Percentiles rank a stretch among this genome's conserved stretches.
These are phyloP conservation scores for Eubasilissa regina DNA, from an alignment of 1,140 invertebrate genomes.

Conservation along the genomic window DNA sequence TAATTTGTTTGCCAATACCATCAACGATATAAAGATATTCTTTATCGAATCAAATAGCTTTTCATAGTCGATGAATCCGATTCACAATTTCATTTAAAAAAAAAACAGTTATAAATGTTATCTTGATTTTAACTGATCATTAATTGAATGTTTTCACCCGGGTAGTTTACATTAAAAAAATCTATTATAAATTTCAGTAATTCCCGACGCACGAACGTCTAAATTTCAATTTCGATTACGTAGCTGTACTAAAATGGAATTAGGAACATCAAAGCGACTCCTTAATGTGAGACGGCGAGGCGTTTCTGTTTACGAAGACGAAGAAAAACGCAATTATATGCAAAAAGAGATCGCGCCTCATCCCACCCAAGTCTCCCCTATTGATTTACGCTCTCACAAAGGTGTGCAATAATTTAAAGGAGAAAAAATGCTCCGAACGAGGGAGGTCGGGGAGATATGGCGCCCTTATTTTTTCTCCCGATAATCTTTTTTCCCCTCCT, in stretches of 20 bases:
- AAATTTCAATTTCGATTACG: constrained; percentile 52
- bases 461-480: constrained; percentile 67
- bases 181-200: constrained; percentile 37
- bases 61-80: too few relatives aligned
- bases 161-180: constrained; percentile 40
- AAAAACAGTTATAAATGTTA: too few relatives aligned
- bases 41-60: too few relatives aligned
- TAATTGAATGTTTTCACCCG: constrained; percentile 29
- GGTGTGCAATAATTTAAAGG: constrained; percentile 61
- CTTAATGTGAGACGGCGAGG: constrained; percentile 31
- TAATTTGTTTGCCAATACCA: too few relatives aligned
- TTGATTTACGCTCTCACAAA: constrained; percentile 61
- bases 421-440: constrained; percentile 52
- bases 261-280: constrained; percentile 56
- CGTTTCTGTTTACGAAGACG: constrained; percentile 52
- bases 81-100: too few relatives aligned
- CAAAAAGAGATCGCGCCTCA: constrained; percentile 55
- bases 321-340: constrained; percentile 61
- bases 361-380: constrained; percentile 54
- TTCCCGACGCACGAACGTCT: constrained; percentile 32
- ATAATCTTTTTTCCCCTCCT: constrained; percentile 66
- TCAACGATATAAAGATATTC: too few relatives aligned
- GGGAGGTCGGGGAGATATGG: constrained; percentile 46
- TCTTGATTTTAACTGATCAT: background rate
- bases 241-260: constrained; percentile 45